Percentiles rank a stretch among this genome's conserved stretches.
phyloP scores from a whole-genome alignment of 35 echinoderm and acorn worm species.

The Heliocidaris tuberculata region DNA sequence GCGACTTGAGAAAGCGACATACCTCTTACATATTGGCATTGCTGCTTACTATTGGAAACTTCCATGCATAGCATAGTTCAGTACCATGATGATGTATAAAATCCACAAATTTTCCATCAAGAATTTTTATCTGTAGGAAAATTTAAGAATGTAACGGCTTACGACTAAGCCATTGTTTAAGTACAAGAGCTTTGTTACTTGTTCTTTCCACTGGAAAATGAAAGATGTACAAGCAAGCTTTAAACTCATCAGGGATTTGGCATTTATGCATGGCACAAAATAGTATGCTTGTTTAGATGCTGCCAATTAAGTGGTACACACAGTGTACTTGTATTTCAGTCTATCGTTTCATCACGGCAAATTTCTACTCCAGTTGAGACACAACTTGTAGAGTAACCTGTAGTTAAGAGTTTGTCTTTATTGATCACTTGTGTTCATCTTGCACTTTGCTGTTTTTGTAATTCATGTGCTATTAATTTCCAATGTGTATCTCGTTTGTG shows the following conservation, averaged over 20 bases:
- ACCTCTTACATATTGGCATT: neutral
- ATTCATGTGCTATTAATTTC: constrained; percentile 3
- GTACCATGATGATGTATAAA: neutral
- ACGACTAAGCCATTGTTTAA: neutral
- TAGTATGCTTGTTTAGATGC: neutral
- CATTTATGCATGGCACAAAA: neutral
- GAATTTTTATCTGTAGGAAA: neutral
- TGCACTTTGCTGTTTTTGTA: neutral
- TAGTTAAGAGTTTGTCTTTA: neutral
- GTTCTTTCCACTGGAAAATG: neutral
- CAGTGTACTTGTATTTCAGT: neutral
- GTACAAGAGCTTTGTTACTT: neutral
- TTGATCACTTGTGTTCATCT: neutral
- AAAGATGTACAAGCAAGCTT: neutral
- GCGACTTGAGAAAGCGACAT: neutral
- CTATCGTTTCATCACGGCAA: neutral
- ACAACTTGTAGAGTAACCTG: neutral
- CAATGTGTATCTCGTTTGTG: constrained; percentile 16
- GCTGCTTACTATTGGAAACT: neutral
- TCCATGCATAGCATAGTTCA: neutral
- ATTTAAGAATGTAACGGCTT: neutral
- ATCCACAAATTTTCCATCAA: neutral
- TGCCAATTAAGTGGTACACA: neutral
- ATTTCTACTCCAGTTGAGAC: neutral
- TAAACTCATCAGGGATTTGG: neutral